Evolutionary conservation across 2,797 vertebrate genomes (phyloP), one percentile per base, ranked within the genome.

Genomic region (Podargus strigoides): DNA sequence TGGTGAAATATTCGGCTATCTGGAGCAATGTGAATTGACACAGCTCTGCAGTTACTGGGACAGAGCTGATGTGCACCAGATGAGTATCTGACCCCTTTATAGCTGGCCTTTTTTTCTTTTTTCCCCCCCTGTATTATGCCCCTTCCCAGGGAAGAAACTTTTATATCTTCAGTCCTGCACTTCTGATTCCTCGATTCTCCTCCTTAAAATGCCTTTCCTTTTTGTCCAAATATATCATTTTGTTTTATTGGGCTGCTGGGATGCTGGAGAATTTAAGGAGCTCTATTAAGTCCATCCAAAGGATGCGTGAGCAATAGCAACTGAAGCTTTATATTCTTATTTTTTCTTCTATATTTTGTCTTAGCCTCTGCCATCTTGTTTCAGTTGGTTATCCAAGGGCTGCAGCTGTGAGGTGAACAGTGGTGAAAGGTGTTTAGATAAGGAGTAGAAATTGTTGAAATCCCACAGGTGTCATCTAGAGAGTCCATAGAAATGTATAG

Each of bases 1-100:
- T 64, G 76, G 66, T 66, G 92, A 97, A 95, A 77, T 74, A 96
- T 96, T 82, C 83, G 0, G 49, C 67, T 79, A 2, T 91, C 83
- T 86, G 64, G 85, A 93, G 91, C 83, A 14, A 50, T 63, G 80
- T 39, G 87, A 77, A 88, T 52, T 32, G 83, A 50, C 87, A 46
- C 53, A 69, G 84, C 81, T 95, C 87, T 60, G 89, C 69, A 82
- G 89, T 69, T 52, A 27, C 30, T 32, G 67, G 82, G 83, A 80
- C 3, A 60, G 62, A 73, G 56, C 75, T 78, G 85, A 68, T 81
- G 79, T 87, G 75, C 52, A 15, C 79, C 92, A 90, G 69, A 91
- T 79, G 73, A 93, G 67, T 6, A 21, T 36, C 87, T 73, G 79
- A 83, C 58, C 75, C 69, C 23, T 81, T 80, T 58, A 5, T 4